Percentiles rank a stretch among this genome's conserved stretches.
Evolutionary conservation across 2,113 vertebrate genomes (phyloP).

Genomic region (Macrotis lagotis): DNA sequence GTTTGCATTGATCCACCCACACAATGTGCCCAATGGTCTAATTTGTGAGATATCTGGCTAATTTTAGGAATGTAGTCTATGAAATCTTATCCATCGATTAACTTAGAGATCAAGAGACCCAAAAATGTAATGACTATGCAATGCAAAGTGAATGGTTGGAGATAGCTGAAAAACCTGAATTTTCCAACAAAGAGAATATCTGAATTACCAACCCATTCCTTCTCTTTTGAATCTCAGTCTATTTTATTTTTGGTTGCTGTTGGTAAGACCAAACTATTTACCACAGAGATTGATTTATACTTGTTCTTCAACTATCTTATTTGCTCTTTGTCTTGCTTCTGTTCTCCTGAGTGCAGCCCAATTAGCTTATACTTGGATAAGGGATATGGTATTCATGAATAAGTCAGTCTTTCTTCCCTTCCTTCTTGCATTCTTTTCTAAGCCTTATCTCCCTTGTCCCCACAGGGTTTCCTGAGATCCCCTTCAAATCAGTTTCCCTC

Average conservation of each 20-base stretch:
- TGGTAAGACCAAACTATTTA: conserved; percentile 2
- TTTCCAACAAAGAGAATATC: not conserved
- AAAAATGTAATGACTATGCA: conserved; percentile 9
- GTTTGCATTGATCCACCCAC: conserved; percentile 19
- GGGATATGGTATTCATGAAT: not conserved
- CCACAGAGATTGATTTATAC: not conserved
- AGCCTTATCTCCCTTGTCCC: conserved; percentile 50
- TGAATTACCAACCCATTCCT: conserved; percentile 16
- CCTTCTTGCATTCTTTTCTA: not conserved
- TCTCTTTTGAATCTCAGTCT: not conserved
- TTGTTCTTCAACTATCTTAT: not conserved
- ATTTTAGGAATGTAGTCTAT: conserved; percentile 29
- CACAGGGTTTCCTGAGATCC: conserved; percentile 12
- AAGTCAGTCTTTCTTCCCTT: conserved; percentile 11
- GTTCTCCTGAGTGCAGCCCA: not conserved
- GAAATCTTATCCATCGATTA: conserved; percentile 40
- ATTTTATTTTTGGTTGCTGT: conserved; percentile 41
- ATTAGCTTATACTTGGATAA: conserved; percentile 22
- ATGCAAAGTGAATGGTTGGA: conserved; percentile 44
- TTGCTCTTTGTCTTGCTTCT: not conserved
- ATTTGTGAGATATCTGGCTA: conserved; percentile 27
- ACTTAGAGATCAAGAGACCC: conserved; percentile 31
- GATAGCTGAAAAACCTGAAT: not conserved
- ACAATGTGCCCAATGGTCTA: conserved; percentile 24
- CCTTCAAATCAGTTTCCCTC: not conserved